A percentile compares a stretch with the other conserved stretches of the same genome.
These are phyloP conservation scores for Limnephilus lunatus DNA, from an alignment of 2,888 invertebrate genomes.

Conservation along the genomic window DNA sequence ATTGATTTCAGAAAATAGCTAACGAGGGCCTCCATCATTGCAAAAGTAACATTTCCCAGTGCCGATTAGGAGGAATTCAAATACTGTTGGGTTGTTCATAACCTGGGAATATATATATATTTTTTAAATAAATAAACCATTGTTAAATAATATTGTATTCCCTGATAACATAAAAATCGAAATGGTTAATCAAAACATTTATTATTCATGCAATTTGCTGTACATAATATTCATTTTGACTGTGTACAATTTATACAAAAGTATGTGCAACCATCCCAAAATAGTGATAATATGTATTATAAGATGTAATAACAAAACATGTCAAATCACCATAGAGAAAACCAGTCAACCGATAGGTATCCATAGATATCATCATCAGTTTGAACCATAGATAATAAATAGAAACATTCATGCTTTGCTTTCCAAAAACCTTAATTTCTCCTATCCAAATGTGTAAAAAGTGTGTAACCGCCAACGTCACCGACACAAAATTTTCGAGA, in stretches of 20 bases:
- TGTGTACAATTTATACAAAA: background rate
- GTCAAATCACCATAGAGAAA: background rate
- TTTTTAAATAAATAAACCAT: background rate
- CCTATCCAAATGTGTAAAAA: background rate
- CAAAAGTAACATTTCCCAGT: no score
- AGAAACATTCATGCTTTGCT: background rate
- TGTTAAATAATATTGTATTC: background rate
- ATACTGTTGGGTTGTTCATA: no score
- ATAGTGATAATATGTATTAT: background rate
- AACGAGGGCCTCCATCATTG: no score
- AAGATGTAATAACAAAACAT: background rate
- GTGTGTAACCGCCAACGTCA: background rate
- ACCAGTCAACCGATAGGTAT: background rate
- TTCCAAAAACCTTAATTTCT: background rate
- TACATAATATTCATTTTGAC: background rate
- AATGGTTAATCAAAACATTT: background rate
- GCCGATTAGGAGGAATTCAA: no score
- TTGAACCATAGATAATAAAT: background rate
- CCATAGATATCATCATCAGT: background rate
- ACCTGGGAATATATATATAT: no score
- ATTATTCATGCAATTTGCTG: background rate
- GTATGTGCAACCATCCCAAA: background rate
- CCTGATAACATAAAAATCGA: background rate
- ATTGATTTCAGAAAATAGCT: background rate
- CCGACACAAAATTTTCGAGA: no score